phyloP scores from a whole-genome alignment of 2,113 vertebrate genomes.

The Nothobranchius furzeri region DNA sequence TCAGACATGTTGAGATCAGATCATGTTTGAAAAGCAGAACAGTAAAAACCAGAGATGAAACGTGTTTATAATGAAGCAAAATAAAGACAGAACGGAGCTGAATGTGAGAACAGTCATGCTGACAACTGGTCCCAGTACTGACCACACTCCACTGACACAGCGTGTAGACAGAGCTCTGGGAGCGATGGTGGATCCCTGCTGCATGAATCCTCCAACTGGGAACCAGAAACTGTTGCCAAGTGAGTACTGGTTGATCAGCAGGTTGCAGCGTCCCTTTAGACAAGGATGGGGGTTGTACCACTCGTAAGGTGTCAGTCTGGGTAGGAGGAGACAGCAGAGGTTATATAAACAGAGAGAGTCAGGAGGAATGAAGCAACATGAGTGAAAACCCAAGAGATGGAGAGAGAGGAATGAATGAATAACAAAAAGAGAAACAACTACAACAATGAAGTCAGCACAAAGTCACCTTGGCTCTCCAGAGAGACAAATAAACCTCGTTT shows the following conservation, averaged over 20 bases:
- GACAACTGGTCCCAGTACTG: slow-evolving; percentile 63
- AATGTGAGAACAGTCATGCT: not conserved
- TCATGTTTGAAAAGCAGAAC: slow-evolving; percentile 92
- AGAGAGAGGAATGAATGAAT: slow-evolving; percentile 16
- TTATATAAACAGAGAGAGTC: slow-evolving; percentile 13
- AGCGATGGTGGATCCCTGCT: slow-evolving; percentile 96
- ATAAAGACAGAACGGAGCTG: not conserved
- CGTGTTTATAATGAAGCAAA: slow-evolving; percentile 86
- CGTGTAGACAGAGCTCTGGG: slow-evolving; percentile 95
- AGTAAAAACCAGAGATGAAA: slow-evolving; percentile 96
- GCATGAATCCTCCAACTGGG: slow-evolving; percentile 97
- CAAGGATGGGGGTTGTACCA: slow-evolving; percentile 98
- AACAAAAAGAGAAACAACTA: slow-evolving; percentile 31
- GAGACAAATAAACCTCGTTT: slow-evolving; percentile 52
- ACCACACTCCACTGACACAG: slow-evolving; percentile 98
- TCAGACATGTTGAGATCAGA: slow-evolving; percentile 81
- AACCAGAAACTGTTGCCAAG: slow-evolving; percentile 98
- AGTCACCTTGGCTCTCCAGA: slow-evolving; percentile 65
- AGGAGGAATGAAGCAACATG: not conserved
- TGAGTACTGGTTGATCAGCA: slow-evolving; percentile 97
- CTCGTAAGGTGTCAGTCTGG: slow-evolving; percentile 92
- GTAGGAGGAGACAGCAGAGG: slow-evolving; percentile 16
- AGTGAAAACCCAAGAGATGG: slow-evolving; percentile 36
- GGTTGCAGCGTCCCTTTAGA: slow-evolving; percentile 90
- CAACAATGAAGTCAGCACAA: slow-evolving; percentile 54